Percentiles rank a stretch among this genome's conserved stretches.
These are phyloP conservation scores for Sphaerophoria taeniata DNA, from an alignment of 2,888 invertebrate genomes.

Conservation along the genomic window DNA sequence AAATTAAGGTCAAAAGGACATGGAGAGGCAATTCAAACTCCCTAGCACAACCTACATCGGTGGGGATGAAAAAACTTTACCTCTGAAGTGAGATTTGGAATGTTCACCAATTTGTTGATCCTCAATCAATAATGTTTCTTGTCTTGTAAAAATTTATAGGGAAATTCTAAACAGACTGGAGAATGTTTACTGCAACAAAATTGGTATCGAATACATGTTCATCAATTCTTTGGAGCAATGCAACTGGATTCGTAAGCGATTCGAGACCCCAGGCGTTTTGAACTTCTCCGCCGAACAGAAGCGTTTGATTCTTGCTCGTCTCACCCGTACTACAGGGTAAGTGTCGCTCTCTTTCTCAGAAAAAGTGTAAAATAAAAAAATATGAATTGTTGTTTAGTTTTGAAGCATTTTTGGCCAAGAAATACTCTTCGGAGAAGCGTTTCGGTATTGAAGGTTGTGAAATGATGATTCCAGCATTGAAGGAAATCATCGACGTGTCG, in stretches of 20 bases:
- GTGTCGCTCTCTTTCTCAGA: slow-evolving; percentile 64
- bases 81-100: slow-evolving; percentile 86
- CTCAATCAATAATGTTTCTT: not conserved
- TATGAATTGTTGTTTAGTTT: slow-evolving; percentile 85
- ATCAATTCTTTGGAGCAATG: slow-evolving; percentile 99
- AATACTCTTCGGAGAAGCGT: slow-evolving; percentile 99
- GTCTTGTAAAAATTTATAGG: slow-evolving; percentile 80
- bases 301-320: slow-evolving; percentile 95
- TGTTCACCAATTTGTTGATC: not conserved
- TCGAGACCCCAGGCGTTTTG: slow-evolving; percentile 96
- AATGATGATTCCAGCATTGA: slow-evolving; percentile 99
- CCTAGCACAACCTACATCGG: slow-evolving; percentile 99
- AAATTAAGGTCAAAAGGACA: slow-evolving; percentile 94
- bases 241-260: slow-evolving; percentile 98
- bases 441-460: slow-evolving; percentile 99
- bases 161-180: slow-evolving; percentile 97
- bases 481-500: slow-evolving; percentile 98
- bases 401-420: slow-evolving; percentile 98
- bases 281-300: slow-evolving; percentile 95
- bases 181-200: slow-evolving; percentile 97
- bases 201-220: slow-evolving; percentile 99
- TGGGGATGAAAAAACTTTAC: slow-evolving; percentile 94
- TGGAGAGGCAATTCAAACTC: slow-evolving; percentile 97
- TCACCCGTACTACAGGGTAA: slow-evolving; percentile 96
- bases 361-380: too few relatives aligned